Evolutionary conservation across 2,797 vertebrate species (phyloP).

Genomic region (Megalops cyprinoides): DNA sequence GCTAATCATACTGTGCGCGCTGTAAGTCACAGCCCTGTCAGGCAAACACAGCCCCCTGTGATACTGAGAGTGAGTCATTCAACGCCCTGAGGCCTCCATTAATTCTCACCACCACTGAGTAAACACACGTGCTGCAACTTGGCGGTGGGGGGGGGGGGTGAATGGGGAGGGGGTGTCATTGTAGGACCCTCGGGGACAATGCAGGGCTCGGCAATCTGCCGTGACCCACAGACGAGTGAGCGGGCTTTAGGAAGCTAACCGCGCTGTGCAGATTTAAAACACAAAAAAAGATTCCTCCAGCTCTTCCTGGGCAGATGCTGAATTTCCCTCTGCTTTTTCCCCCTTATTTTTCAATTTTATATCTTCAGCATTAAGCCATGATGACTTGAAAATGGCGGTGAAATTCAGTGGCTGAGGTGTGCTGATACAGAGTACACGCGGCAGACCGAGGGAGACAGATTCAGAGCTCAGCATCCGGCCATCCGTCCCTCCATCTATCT

Average conservation of each 20-base stretch:
- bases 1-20: conserved; percentile 7
- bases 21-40: conserved; percentile 23
- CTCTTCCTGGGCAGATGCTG: not conserved
- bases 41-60: conserved; percentile 13
- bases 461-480: no score
- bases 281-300: conserved; percentile 2
- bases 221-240: not conserved
- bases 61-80: conserved; percentile 9
- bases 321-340: not conserved
- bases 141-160: not conserved
- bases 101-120: conserved; percentile 19
- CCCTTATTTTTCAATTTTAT: not conserved
- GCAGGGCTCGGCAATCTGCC: not conserved
- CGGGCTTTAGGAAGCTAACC: conserved; percentile 14
- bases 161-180: not conserved
- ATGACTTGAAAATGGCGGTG: not conserved
- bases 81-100: conserved; percentile 7
- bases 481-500: not conserved
- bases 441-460: not conserved
- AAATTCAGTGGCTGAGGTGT: not conserved
- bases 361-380: not conserved
- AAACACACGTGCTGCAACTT: not conserved
- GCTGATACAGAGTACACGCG: not conserved
- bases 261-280: conserved; percentile 13
- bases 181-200: not conserved